Evolutionary conservation across 2,888 invertebrate genomes (phyloP).

Genomic region (Microctonus aethiopoides): DNA sequence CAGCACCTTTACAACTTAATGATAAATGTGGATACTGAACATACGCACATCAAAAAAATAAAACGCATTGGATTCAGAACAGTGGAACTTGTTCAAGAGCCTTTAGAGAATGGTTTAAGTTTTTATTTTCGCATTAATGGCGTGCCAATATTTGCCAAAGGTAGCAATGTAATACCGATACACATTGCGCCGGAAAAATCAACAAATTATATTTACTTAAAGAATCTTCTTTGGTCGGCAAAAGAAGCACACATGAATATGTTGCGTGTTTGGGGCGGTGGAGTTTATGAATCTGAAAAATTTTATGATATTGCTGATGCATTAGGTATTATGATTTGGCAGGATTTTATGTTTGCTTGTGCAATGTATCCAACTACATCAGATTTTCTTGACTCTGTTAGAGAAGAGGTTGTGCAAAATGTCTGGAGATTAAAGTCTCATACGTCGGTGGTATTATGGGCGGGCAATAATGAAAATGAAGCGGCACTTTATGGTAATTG

Average conservation of each 20-base stretch:
- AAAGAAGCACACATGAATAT: conserved; percentile 88
- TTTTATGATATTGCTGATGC: conserved; percentile 91
- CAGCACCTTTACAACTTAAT: conserved; percentile 81
- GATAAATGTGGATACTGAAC: conserved; percentile 66
- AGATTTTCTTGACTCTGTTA: conserved; percentile 79
- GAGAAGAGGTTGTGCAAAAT: conserved; percentile 83
- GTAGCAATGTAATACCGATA: conserved; percentile 93
- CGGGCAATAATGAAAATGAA: conserved; percentile 98
- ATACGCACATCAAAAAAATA: not conserved
- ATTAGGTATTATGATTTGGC: conserved; percentile 94
- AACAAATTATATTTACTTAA: conserved; percentile 70
- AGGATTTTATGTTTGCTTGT: conserved; percentile 97
- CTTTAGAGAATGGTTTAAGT: conserved; percentile 75
- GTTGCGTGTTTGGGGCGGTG: conserved; percentile 99
- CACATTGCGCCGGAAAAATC: conserved; percentile 84
- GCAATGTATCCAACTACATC: conserved; percentile 87
- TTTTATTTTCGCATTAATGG: conserved; percentile 92
- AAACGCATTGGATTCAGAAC: conserved; percentile 87
- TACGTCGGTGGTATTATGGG: conserved; percentile 88
- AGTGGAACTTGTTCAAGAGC: conserved; percentile 82
- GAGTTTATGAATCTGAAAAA: conserved; percentile 89
- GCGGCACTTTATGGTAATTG: conserved; percentile 86
- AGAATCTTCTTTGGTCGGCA: conserved; percentile 76
- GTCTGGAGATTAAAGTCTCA: conserved; percentile 86
- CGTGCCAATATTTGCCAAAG: conserved; percentile 91